Conservation (phyloP, 2,888 invertebrate species). For the Agrotis exclamationis region DNA sequence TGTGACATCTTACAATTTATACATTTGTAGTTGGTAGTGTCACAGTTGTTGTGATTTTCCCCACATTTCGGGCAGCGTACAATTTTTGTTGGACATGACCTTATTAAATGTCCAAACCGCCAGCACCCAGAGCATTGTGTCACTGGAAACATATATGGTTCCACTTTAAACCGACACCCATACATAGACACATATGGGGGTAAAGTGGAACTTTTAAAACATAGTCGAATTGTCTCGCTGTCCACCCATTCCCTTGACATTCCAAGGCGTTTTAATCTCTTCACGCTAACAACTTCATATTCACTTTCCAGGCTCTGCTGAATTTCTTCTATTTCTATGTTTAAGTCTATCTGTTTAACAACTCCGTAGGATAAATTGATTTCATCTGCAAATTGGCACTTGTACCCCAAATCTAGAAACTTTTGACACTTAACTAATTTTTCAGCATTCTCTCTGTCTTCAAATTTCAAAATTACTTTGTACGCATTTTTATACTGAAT, state of each 20-base stretch:
- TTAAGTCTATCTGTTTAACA: not conserved
- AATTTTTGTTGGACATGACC: not conserved
- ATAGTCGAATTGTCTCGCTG: not conserved
- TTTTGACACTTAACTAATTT: slow-evolving; percentile 1
- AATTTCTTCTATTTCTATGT: not conserved
- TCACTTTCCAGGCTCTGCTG: not conserved
- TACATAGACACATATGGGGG: not conserved
- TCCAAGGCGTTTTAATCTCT: not conserved
- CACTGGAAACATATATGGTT: not conserved
- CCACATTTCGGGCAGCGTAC: slow-evolving; percentile 7
- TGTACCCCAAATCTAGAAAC: not conserved
- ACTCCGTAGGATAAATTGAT: not conserved
- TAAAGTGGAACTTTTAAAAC: not conserved
- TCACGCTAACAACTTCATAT: not conserved
- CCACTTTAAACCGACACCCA: slow-evolving; percentile 2
- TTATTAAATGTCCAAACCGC: not conserved
- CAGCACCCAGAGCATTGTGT: slow-evolving; percentile 1
- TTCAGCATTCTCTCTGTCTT: slow-evolving; percentile 1
- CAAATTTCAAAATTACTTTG: too few species aligned
- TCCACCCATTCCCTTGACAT: not conserved
- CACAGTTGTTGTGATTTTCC: not conserved
- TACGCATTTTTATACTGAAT: too few species aligned
- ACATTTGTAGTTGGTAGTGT: not conserved
- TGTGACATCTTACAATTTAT: not conserved
- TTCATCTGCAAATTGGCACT: not conserved